Percentiles rank a stretch among this genome's conserved stretches.
These are phyloP conservation scores for Plecturocebus donacophilus DNA, from an alignment of 2,113 vertebrate species.

Conservation along the genomic window DNA sequence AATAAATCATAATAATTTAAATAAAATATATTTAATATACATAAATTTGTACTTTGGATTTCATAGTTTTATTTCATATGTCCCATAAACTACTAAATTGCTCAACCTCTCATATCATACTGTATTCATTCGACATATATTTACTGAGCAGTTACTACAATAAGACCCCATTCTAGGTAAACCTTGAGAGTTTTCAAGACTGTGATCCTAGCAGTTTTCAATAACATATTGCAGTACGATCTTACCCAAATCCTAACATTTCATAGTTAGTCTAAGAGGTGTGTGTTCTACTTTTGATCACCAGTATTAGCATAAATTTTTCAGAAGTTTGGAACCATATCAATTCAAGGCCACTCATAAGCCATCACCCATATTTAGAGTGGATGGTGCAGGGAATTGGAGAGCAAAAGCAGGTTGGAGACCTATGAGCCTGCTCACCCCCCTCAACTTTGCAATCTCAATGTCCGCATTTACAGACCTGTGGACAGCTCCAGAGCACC, in stretches of 20 bases:
- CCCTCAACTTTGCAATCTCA: background rate
- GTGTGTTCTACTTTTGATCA: background rate
- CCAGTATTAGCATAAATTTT: background rate
- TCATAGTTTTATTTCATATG: background rate
- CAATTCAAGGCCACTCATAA: too few relatives aligned
- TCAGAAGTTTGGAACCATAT: background rate
- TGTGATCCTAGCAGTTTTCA: background rate
- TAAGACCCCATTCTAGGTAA: background rate
- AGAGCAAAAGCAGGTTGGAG: background rate
- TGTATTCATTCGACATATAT: background rate
- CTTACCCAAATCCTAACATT: background rate
- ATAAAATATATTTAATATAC: background rate
- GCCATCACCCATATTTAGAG: background rate
- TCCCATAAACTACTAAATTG: background rate
- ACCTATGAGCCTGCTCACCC: background rate
- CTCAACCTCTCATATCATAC: background rate
- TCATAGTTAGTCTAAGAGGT: background rate
- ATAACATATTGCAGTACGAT: background rate
- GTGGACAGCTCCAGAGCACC: slow-evolving; percentile 96
- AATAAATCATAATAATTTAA: background rate
- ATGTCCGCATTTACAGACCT: slow-evolving; percentile 85
- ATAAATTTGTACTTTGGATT: background rate
- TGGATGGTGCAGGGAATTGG: background rate
- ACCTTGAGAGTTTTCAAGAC: background rate
- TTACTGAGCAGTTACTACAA: background rate